phyloP scores from a whole-genome alignment of 2,113 vertebrate species.

The Oxygymnocypris stewartii region DNA sequence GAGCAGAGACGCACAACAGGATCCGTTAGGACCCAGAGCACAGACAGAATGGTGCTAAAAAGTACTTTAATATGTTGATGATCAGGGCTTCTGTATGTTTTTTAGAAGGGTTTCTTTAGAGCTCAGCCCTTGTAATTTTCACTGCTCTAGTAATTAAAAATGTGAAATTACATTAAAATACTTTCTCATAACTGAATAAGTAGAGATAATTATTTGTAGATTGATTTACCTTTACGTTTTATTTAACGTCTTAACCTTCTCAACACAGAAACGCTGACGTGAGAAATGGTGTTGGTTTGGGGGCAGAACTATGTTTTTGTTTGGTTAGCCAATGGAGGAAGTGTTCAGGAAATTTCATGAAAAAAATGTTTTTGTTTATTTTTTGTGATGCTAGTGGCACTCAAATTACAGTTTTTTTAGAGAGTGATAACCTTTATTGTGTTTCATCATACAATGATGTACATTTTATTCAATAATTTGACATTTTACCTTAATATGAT shows the following conservation, averaged over 20 bases:
- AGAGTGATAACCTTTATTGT: background rate
- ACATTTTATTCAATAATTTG: slow-evolving; percentile 1
- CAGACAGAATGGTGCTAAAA: slow-evolving; percentile 4
- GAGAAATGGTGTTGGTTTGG: background rate
- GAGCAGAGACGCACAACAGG: slow-evolving; percentile 31
- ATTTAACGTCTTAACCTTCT: background rate
- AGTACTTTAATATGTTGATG: slow-evolving; percentile 13
- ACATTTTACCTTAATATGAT: background rate
- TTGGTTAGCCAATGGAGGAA: background rate
- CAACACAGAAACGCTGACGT: background rate
- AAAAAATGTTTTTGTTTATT: background rate
- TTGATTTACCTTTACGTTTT: background rate
- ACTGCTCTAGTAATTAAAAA: background rate
- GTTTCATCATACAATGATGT: background rate
- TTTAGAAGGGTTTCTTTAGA: background rate
- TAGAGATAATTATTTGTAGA: background rate
- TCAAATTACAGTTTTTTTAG: background rate
- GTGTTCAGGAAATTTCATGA: background rate
- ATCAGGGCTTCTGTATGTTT: background rate
- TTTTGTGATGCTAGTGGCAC: background rate
- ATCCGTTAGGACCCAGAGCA: slow-evolving; percentile 10
- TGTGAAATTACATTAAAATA: background rate
- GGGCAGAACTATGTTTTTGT: background rate
- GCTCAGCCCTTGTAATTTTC: background rate
- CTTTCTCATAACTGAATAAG: background rate